Conservation (phyloP, 2,888 invertebrate genomes). For the Petrophora chlorosata region DNA sequence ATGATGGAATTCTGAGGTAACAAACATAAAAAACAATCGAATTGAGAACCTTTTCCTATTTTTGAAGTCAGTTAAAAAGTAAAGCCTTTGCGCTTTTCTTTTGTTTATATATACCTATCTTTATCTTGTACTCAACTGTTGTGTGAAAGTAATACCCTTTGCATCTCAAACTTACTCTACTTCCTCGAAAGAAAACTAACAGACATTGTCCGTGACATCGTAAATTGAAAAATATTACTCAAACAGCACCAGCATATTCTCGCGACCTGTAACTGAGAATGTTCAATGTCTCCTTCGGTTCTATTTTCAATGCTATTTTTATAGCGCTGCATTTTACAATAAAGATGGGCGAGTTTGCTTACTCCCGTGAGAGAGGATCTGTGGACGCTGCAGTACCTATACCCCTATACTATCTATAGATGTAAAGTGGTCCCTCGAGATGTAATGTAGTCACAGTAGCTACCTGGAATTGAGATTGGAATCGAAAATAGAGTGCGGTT, state of each 20-base stretch:
- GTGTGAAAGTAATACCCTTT: too few relatives aligned
- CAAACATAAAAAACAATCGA: too few relatives aligned
- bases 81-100: too few relatives aligned
- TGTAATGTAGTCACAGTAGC: background rate
- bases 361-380: constrained; percentile 7
- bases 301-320: constrained; percentile 30
- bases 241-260: constrained; percentile 12
- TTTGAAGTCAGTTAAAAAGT: too few relatives aligned
- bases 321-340: constrained; percentile 32
- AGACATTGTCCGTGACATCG: constrained; percentile 11
- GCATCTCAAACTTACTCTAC: too few relatives aligned
- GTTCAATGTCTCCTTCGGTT: constrained; percentile 12
- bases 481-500: background rate
- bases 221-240: constrained; percentile 23
- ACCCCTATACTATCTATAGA: too few relatives aligned
- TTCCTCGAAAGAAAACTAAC: background rate
- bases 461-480: background rate
- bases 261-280: background rate
- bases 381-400: constrained; percentile 10
- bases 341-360: constrained; percentile 21
- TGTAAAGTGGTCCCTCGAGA: constrained; percentile 9
- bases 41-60: too few relatives aligned
- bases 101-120: too few relatives aligned
- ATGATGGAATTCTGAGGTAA: too few relatives aligned
- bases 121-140: too few relatives aligned